A percentile compares a stretch with the other conserved stretches of the same genome.
phyloP scores from a whole-genome alignment of 2,888 invertebrate species.

The Hymenopus coronatus region DNA sequence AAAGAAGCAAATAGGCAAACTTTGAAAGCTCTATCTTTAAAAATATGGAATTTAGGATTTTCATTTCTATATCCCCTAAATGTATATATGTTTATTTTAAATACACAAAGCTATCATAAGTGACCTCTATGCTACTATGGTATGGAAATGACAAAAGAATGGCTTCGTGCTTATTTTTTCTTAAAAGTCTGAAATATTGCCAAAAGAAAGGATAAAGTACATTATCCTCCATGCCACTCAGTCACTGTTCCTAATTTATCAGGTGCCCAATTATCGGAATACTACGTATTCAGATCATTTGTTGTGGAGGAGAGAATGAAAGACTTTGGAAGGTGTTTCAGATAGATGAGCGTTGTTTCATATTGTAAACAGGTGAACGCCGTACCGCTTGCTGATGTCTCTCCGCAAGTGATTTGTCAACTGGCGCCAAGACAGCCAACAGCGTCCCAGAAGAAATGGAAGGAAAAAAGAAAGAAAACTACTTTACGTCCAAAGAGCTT shows the following conservation, averaged over 20 bases:
- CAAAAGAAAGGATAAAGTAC: background rate
- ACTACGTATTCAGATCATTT: background rate
- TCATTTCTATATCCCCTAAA: too few relatives aligned
- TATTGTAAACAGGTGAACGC: background rate
- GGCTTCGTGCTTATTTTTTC: too few relatives aligned
- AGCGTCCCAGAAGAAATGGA: background rate
- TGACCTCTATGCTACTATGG: too few relatives aligned
- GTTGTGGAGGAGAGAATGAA: background rate
- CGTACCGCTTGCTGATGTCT: background rate
- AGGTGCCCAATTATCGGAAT: background rate
- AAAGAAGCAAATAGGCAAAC: too few relatives aligned
- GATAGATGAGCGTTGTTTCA: background rate
- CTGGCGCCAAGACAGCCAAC: background rate
- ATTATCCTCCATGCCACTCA: background rate
- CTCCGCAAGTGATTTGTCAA: background rate
- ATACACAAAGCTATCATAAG: too few relatives aligned
- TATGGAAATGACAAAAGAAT: too few relatives aligned
- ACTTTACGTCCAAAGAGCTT: background rate
- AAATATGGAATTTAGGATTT: too few relatives aligned
- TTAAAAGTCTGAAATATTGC: background rate
- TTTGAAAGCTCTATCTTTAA: too few relatives aligned
- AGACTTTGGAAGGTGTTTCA: background rate
- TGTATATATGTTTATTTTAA: too few relatives aligned
- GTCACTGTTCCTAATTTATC: background rate
- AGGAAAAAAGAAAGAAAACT: background rate